A percentile compares a stretch with the other conserved stretches of the same genome.
Evolutionary conservation across 2,797 vertebrate species (phyloP).

Genomic region (Gymnocypris eckloni): DNA sequence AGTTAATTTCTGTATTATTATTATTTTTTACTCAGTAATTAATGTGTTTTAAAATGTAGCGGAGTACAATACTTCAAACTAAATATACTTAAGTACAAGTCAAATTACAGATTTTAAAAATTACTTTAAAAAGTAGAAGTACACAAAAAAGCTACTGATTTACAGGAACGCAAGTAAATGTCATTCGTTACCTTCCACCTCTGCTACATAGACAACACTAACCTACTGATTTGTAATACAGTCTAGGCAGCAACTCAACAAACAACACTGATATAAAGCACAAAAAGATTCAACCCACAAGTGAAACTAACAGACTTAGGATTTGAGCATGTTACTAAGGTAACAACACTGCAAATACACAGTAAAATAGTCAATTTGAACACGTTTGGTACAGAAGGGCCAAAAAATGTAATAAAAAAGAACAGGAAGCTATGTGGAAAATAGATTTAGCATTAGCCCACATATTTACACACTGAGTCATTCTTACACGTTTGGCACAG

Average conservation of each 20-base stretch:
- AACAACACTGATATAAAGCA: background rate
- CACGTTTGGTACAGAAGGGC: background rate
- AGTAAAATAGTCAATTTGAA: background rate
- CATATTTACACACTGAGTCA: background rate
- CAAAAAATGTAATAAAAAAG: background rate
- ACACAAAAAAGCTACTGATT: no score
- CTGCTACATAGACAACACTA: background rate
- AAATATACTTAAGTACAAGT: no score
- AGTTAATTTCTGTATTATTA: no score
- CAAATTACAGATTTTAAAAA: no score
- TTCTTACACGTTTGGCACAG: background rate
- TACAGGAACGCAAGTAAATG: no score
- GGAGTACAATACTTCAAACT: no score
- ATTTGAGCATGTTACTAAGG: background rate
- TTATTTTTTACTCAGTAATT: no score
- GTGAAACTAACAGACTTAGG: background rate
- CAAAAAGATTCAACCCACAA: background rate
- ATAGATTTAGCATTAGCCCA: background rate
- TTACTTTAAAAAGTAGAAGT: no score
- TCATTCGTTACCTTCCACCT: no score
- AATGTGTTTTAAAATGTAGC: no score
- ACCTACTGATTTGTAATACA: background rate
- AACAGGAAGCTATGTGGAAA: background rate
- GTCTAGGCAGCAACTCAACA: background rate
- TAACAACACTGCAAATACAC: background rate